phyloP scores from a whole-genome alignment of 2,113 vertebrate species.

The Chlorodrepanis virens region DNA sequence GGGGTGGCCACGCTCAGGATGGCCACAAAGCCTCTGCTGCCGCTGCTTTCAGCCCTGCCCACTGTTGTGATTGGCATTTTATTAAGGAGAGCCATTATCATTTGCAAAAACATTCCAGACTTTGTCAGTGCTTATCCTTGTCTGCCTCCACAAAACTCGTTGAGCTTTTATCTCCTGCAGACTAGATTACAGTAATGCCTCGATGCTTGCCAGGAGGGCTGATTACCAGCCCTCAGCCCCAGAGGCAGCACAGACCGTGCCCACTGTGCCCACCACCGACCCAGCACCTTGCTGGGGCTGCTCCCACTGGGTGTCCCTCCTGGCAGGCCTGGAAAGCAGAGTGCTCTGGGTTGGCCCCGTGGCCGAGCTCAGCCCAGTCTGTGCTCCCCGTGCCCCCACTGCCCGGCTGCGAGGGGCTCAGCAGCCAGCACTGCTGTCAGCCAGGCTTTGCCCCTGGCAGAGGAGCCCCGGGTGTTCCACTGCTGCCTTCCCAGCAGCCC shows the following conservation, averaged over 20 bases:
- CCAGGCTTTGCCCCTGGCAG: fast-evolving
- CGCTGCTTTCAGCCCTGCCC: not conserved
- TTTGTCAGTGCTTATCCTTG: constrained; percentile 30
- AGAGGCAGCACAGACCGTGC: fast-evolving
- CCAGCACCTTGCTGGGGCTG: not conserved
- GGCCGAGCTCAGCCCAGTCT: fast-evolving
- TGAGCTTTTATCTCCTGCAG: not conserved
- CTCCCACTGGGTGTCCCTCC: fast-evolving
- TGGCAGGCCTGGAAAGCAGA: not conserved
- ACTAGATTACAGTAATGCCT: constrained; percentile 5
- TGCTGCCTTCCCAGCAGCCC: fast-evolving
- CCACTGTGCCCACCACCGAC: fast-evolving
- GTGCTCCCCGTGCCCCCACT: fast-evolving
- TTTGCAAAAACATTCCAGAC: constrained; percentile 9
- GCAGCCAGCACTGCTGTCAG: not conserved
- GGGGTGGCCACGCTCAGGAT: not conserved
- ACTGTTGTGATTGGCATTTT: not conserved
- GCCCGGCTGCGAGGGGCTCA: not conserved
- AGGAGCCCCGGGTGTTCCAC: not conserved
- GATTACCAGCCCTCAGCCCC: not conserved
- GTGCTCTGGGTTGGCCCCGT: not conserved
- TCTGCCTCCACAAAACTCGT: not conserved
- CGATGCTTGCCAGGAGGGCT: not conserved
- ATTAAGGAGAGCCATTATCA: not conserved
- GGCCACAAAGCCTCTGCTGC: not conserved